These are phyloP conservation scores for Amphiura filiformis DNA, from an alignment of 35 echinoderm and acorn worm genomes.

Conservation along the genomic window DNA sequence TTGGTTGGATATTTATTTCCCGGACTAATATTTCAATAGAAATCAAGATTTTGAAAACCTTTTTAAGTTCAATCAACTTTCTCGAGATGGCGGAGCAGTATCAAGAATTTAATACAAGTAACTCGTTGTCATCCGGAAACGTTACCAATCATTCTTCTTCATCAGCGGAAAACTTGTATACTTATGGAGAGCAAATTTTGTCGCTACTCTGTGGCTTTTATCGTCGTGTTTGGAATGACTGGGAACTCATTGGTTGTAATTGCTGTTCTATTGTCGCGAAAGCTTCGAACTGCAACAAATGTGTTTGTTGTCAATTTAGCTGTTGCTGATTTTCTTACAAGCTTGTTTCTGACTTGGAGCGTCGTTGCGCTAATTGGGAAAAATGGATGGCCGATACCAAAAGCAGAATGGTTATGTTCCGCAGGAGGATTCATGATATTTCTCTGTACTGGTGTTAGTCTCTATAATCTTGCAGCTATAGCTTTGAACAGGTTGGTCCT, in stretches of 20 bases:
- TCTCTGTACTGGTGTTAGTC: not conserved
- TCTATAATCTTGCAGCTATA: conserved; percentile 1
- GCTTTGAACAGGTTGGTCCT: not conserved
- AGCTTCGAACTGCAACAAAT: conserved; percentile 20
- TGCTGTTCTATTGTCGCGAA: not conserved
- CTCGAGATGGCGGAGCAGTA: too few species aligned
- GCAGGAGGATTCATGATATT: not conserved
- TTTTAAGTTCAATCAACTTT: too few species aligned
- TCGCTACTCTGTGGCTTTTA: not conserved
- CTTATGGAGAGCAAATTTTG: not conserved
- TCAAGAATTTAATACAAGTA: too few species aligned
- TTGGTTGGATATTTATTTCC: too few species aligned
- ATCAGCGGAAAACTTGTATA: not conserved
- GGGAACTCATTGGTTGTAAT: conserved; percentile 24
- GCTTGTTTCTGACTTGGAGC: conserved; percentile 8
- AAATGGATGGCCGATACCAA: not conserved
- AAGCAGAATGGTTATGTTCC: not conserved
- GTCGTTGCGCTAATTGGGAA: not conserved
- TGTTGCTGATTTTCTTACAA: not conserved
- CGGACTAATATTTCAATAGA: too few species aligned
- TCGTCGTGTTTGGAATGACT: not conserved
- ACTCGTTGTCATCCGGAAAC: too few species aligned
- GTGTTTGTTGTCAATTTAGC: conserved; percentile 39
- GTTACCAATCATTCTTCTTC: too few species aligned
- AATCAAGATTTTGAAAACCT: too few species aligned